These are phyloP conservation scores for Fratercula arctica DNA, from an alignment of 2,797 vertebrate species.

Conservation along the genomic window DNA sequence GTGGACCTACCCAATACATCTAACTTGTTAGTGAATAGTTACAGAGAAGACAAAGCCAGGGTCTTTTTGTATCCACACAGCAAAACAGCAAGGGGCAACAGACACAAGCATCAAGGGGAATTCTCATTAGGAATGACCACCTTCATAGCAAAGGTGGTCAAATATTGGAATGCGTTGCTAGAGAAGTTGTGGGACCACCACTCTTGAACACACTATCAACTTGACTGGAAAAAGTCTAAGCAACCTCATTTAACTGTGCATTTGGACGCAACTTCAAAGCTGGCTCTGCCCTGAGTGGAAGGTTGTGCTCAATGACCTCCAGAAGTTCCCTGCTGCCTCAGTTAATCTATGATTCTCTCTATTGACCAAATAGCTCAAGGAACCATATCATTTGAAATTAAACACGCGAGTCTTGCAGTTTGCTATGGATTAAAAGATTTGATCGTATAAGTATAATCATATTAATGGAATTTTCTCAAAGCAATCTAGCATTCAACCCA, in stretches of 20 bases:
- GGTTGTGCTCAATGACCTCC: neutral
- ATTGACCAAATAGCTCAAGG: neutral
- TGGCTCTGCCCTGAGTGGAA: neutral
- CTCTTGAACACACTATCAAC: neutral
- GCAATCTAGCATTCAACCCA: slow-evolving; percentile 13
- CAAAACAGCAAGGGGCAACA: neutral
- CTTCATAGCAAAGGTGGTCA: neutral
- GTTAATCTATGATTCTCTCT: neutral
- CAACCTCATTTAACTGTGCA: neutral
- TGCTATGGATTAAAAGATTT: neutral
- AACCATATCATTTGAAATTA: neutral
- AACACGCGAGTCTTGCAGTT: neutral
- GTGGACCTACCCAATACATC: neutral
- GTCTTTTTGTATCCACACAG: neutral
- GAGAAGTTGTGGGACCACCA: neutral
- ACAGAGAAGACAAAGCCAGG: accelerated
- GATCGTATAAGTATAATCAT: neutral
- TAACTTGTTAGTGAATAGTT: neutral
- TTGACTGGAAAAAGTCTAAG: neutral
- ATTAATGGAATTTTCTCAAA: slow-evolving; percentile 38
- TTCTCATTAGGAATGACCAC: neutral
- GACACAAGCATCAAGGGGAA: neutral
- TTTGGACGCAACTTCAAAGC: neutral
- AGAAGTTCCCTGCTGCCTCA: neutral
- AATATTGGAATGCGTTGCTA: neutral